A percentile compares a stretch with the other conserved stretches of the same genome.
Evolutionary conservation across 2,113 vertebrate genomes (phyloP).

Genomic region (Mus pahari): DNA sequence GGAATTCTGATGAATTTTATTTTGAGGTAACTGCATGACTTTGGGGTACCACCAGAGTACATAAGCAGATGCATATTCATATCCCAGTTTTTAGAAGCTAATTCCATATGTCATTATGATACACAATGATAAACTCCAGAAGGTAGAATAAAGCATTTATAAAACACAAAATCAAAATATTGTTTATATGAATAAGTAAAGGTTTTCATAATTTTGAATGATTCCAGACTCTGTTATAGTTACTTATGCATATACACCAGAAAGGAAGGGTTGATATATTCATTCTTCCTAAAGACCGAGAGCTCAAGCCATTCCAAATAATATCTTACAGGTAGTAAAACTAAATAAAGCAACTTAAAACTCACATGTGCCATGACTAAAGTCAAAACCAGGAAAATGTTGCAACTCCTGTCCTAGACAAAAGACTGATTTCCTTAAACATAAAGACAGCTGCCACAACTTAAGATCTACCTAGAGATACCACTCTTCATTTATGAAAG

Average conservation of each 20-base stretch:
- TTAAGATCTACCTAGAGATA: background rate
- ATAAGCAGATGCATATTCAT: background rate
- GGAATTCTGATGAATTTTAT: background rate
- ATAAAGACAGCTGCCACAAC: background rate
- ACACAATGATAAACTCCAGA: background rate
- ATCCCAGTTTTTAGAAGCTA: background rate
- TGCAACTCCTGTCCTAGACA: background rate
- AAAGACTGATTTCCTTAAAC: background rate
- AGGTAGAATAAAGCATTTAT: background rate
- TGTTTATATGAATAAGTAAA: background rate
- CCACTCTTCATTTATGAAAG: background rate
- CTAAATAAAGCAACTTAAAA: background rate
- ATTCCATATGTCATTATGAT: background rate
- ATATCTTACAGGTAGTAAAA: background rate
- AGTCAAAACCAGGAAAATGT: background rate
- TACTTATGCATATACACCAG: background rate
- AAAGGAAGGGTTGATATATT: background rate
- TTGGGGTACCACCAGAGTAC: background rate
- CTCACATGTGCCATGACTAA: background rate
- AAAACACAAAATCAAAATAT: background rate
- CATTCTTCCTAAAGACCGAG: background rate
- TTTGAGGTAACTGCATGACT: background rate
- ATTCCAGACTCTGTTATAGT: background rate
- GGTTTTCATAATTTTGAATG: background rate
- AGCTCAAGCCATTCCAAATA: background rate